Evolutionary conservation across 2,888 invertebrate species (phyloP), one percentile per base, ranked within the genome.

Genomic region (Drosophila falleni): DNA sequence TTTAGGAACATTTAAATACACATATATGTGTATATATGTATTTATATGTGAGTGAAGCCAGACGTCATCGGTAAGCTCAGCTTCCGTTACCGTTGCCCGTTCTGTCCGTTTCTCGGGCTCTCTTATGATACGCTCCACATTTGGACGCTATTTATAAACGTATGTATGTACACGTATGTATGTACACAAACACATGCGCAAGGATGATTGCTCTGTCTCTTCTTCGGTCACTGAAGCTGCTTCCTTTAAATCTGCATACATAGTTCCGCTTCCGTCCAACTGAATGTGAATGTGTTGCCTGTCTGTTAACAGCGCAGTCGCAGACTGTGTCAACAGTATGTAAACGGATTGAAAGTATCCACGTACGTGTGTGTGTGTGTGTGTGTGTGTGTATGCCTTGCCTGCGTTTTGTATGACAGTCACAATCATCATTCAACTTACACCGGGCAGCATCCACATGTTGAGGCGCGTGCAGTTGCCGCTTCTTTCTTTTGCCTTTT

Each of bases 171-270:
- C 58, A 39, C 23, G 23, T 9, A 55, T 60, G 71, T 63, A 71
- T 70, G 74, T 65, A 72, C 65, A 69, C 58, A 66, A 49, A 75
- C 55, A 68, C 65, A 80, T 76, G 72, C 77, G 80, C 78, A 68
- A 72, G 63, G 63, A 71, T 74, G 68, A 19, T 56, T 65, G 51
- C 69, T 63, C 63, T 37, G 56, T 49, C 44, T 58, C 42, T 51
- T 59, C 58, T 64, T 42, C 50, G 60, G 47, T 44, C 44, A 41
- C 31, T 55, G 64, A 54, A 44, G 63, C 81, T 66, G 88, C 67
- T 89, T 85, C 87, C 87, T 87, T 81, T 44, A 74, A 89, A 87
- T 85, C 81, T 83, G 89, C 81, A 88, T 89, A 88, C 84, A 86
- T 67, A 77, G 74, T 81, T 87, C 87, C 89, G 89, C 81, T 87